Evolutionary conservation across 2,797 vertebrate genomes (phyloP), one percentile per base, ranked within the genome.

Genomic region (Chelon labrosus): DNA sequence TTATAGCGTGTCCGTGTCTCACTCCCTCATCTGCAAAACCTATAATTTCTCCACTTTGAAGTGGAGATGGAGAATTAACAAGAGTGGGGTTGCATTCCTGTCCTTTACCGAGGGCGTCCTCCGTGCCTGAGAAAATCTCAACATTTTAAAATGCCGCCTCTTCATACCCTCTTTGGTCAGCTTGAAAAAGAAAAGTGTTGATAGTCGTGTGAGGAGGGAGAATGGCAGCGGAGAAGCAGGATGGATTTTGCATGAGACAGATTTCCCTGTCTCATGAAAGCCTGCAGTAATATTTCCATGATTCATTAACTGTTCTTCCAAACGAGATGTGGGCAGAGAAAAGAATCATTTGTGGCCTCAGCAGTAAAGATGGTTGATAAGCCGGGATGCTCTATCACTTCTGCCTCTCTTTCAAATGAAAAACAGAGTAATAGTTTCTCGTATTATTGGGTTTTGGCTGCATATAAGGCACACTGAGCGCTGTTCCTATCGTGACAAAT

Each of bases 31-130:
- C 62, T 41, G 52, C 57, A 68, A 80, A 77, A 55, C 79, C 77
- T 85, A 44, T 79, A 22, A 88, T 86, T 86, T 80, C 52, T 80
- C 35, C 54, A 51, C 79, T 88, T 86, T 90, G 68, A 91, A 86
- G 84, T 70, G 63, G 58, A 65, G 57, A 58, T 59, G n/a, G 57
- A 59, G 72, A 85, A 76, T 86, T 83, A 88, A 87, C 78, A 68
- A 83, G 84, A 80, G 65, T 52, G 47, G 61, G 17, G 73, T 75
- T 75, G 75, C 78, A 77, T 88, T 89, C 80, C 74, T 78, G 22
- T 58, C 66, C 69, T 64, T 66, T 22, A 22, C 54, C 38, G 42
- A 72, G 73, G 74, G 65, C 56, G 27, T 85, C 77, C 51, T 86
- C 77, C 82, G 69, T 54, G 72, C 67, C 70, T 53, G 62, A 41